Conservation (phyloP, 2,113 vertebrate genomes). For the Sapajus apella region DNA sequence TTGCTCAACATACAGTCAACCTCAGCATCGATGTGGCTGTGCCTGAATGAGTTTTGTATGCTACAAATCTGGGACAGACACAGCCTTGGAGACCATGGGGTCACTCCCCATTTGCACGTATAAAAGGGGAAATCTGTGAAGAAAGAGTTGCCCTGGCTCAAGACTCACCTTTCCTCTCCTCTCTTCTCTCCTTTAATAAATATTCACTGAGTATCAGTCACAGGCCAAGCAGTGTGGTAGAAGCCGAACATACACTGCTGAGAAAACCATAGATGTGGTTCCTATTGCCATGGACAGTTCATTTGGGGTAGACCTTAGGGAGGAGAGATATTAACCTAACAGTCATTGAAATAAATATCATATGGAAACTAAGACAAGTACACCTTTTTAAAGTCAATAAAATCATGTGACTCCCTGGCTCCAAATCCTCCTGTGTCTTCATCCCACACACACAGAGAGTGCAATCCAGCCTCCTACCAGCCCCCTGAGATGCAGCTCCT, state of each 20-base stretch:
- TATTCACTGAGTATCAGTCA: neutral
- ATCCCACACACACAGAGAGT: neutral
- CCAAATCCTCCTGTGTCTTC: neutral
- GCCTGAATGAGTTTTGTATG: neutral
- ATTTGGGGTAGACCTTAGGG: neutral
- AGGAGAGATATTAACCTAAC: neutral
- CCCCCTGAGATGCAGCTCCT: neutral
- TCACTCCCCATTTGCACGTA: rapidly evolving
- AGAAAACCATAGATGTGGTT: neutral
- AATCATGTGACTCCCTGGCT: neutral
- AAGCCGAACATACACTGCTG: neutral
- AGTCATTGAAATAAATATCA: neutral
- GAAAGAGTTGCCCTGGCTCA: neutral
- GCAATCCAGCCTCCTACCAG: neutral
- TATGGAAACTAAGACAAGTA: neutral
- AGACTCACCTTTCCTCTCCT: neutral
- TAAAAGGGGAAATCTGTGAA: neutral
- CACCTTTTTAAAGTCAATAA: neutral
- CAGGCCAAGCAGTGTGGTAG: neutral
- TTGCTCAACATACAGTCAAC: neutral
- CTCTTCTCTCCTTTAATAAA: neutral
- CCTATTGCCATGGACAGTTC: neutral
- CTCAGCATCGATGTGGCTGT: neutral
- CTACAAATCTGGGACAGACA: neutral
- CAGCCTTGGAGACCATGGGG: neutral